A percentile compares a stretch with the other conserved stretches of the same genome.
Evolutionary conservation across 2,797 vertebrate genomes (phyloP).

Genomic region (Hydrocynus forskahlii): DNA sequence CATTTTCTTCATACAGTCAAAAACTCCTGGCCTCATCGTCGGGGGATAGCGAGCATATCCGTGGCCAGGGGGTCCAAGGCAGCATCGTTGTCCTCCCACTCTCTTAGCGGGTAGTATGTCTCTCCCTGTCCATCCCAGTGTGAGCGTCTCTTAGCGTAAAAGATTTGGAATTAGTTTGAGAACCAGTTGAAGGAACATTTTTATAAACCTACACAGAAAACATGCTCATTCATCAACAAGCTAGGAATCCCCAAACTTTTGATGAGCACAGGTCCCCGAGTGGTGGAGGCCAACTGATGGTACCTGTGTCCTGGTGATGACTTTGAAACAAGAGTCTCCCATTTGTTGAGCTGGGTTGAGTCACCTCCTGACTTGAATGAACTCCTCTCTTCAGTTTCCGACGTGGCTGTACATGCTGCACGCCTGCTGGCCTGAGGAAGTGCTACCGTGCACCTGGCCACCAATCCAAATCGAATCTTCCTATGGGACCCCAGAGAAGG

Average conservation of each 20-base stretch:
- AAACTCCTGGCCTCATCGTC: no score
- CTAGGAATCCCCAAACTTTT: not conserved
- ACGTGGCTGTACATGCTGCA: not conserved
- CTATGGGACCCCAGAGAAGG: not conserved
- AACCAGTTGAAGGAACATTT: no score
- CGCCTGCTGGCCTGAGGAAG: not conserved
- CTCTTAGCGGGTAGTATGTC: no score
- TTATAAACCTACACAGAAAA: not conserved
- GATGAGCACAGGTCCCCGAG: not conserved
- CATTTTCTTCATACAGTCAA: no score
- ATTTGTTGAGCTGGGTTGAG: not conserved
- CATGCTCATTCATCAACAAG: not conserved
- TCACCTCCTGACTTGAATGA: not conserved
- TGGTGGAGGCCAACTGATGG: conserved; percentile 8
- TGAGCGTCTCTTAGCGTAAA: no score
- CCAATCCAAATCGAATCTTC: not conserved
- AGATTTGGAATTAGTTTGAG: no score
- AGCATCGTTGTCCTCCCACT: no score
- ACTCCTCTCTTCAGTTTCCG: not conserved
- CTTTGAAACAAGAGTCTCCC: conserved; percentile 10
- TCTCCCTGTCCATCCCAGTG: no score
- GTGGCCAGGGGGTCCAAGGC: no score
- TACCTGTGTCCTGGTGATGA: conserved; percentile 27
- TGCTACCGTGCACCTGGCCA: not conserved
- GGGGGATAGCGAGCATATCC: no score